Evolutionary conservation across 1,140 invertebrate species (phyloP).

Genomic region (Heterodera carotae): DNA sequence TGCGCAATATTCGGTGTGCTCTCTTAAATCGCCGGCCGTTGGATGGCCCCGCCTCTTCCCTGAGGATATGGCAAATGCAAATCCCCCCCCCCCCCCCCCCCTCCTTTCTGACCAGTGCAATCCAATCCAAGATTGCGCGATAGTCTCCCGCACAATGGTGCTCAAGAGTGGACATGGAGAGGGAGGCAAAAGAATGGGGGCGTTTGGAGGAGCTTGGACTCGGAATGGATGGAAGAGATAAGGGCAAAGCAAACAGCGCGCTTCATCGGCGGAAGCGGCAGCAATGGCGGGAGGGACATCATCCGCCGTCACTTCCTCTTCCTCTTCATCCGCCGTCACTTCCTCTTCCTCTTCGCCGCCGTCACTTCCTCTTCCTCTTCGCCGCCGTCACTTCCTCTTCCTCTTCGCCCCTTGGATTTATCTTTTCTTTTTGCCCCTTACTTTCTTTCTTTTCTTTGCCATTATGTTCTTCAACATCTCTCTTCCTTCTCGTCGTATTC

Average conservation of each 20-base stretch:
- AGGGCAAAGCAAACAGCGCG: conserved; percentile 6
- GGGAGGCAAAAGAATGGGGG: background rate
- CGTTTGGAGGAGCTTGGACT: background rate
- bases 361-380: background rate
- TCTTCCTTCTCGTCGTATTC: too few species aligned
- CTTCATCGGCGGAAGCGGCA: background rate
- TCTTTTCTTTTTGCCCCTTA: too few species aligned
- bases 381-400: background rate
- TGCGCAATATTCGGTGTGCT: background rate
- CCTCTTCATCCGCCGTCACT: background rate
- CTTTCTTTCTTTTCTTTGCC: too few species aligned
- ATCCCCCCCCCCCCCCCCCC: background rate
- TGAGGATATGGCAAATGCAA: background rate
- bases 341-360: background rate
- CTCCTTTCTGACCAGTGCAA: background rate
- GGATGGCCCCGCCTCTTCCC: background rate
- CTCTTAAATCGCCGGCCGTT: conserved; percentile 13
- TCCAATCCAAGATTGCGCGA: background rate
- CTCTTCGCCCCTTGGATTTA: too few species aligned
- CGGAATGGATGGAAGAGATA: background rate
- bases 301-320: background rate
- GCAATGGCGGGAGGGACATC: background rate
- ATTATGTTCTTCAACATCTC: too few species aligned
- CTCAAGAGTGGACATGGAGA: background rate
- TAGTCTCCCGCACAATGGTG: conserved; percentile 9